These are phyloP conservation scores for Daktulosphaira vitifoliae DNA, from an alignment of 1,140 invertebrate species.

Conservation along the genomic window DNA sequence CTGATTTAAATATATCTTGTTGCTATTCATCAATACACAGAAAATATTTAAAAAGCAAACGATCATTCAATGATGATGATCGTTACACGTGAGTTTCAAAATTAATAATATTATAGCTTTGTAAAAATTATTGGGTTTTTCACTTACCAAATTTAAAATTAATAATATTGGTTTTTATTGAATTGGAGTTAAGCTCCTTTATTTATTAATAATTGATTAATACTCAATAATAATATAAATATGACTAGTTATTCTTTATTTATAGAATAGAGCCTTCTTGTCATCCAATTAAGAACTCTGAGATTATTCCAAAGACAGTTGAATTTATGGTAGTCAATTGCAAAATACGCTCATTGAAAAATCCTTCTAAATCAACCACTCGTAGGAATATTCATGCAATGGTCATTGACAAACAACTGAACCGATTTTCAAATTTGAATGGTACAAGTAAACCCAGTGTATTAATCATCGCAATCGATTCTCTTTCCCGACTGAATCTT, in stretches of 20 bases:
- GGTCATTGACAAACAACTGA: constrained; percentile 25
- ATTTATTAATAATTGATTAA: not conserved
- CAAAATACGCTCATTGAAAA: not conserved
- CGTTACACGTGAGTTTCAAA: constrained; percentile 13
- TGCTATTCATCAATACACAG: constrained; percentile 28
- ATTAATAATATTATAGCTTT: not conserved
- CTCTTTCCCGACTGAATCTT: constrained; percentile 70
- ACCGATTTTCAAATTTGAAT: not conserved
- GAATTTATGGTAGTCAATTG: constrained; percentile 8
- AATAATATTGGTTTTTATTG: no score
- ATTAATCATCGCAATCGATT: constrained; percentile 75
- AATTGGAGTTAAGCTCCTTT: not conserved
- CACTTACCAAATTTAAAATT: no score
- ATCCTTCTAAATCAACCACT: not conserved
- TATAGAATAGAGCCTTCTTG: constrained; percentile 8
- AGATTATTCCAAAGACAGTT: constrained; percentile 3
- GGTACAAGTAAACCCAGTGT: constrained; percentile 38
- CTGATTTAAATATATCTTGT: not conserved
- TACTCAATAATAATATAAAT: not conserved
- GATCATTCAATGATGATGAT: constrained; percentile 24
- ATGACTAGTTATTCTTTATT: no score
- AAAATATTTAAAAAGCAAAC: constrained; percentile 1
- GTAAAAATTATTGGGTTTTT: no score
- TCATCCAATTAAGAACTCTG: constrained; percentile 7
- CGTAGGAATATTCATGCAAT: constrained; percentile 25